These are phyloP conservation scores for Hemibagrus wyckioides DNA, from an alignment of 2,113 vertebrate species.

Conservation along the genomic window DNA sequence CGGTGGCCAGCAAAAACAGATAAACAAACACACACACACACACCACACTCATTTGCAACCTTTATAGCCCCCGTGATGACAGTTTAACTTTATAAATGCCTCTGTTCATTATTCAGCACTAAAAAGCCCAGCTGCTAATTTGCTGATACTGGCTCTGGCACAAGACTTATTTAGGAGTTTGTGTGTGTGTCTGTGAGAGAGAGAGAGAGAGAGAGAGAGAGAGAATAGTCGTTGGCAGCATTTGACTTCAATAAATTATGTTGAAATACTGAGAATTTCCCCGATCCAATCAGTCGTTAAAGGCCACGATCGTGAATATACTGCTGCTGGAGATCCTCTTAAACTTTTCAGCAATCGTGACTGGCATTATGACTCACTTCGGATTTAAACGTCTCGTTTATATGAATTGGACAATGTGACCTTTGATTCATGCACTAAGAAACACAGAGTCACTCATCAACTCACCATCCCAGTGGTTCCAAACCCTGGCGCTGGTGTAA, in stretches of 20 bases:
- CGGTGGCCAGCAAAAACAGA: neutral
- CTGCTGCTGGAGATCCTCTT: neutral
- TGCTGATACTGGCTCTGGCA: constrained; percentile 13
- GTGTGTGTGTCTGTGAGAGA: neutral
- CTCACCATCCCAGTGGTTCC: neutral
- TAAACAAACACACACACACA: neutral
- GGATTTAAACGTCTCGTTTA: neutral
- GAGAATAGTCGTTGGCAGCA: constrained; percentile 20
- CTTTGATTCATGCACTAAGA: neutral
- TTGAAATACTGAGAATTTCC: constrained; percentile 31
- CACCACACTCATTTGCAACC: neutral
- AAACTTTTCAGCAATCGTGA: neutral
- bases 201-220: neutral
- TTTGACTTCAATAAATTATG: constrained; percentile 36
- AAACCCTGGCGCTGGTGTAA: neutral
- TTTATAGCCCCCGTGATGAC: constrained; percentile 5
- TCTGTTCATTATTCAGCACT: neutral
- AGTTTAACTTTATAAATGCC: constrained; percentile 24
- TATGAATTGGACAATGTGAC: neutral
- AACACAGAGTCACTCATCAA: neutral
- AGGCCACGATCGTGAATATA: neutral
- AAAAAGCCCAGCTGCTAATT: constrained; percentile 17
- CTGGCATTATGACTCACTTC: neutral
- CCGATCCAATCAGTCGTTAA: constrained; percentile 21
- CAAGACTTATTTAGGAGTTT: neutral